These are phyloP conservation scores for Frieseomelitta varia DNA, from an alignment of 1,140 invertebrate species.

Conservation along the genomic window DNA sequence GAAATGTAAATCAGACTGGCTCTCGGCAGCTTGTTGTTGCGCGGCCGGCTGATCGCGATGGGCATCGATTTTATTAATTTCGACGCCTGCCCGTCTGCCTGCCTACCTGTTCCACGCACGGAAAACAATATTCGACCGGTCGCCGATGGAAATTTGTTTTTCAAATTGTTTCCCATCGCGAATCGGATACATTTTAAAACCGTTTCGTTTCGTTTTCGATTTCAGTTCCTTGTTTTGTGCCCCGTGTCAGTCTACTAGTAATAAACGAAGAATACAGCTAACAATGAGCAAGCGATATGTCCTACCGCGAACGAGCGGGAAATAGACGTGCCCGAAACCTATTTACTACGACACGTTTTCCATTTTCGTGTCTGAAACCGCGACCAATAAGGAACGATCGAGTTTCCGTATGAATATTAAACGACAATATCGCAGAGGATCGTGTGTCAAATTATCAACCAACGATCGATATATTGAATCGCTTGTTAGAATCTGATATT, in stretches of 20 bases:
- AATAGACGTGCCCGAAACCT: too few species aligned
- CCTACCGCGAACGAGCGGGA: not conserved
- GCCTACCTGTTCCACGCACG: not conserved
- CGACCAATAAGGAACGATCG: not conserved
- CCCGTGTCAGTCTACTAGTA: too few species aligned
- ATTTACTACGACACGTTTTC: too few species aligned
- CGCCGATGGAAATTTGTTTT: conserved; percentile 9
- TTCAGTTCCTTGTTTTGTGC: too few species aligned
- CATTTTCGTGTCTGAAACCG: not conserved
- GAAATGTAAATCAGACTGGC: conserved; percentile 39
- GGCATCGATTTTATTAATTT: conserved; percentile 48
- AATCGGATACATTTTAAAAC: not conserved
- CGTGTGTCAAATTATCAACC: not conserved
- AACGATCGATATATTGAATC: not conserved
- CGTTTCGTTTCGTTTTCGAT: not conserved
- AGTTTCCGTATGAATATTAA: conserved; percentile 1
- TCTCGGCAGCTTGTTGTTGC: conserved; percentile 22
- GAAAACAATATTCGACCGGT: not conserved
- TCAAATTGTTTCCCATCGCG: not conserved
- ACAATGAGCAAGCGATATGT: not conserved
- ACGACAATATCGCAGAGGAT: not conserved
- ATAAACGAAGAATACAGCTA: not conserved
- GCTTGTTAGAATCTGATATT: not conserved
- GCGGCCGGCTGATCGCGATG: conserved; percentile 9
- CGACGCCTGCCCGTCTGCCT: not conserved